Evolutionary conservation across 2,797 vertebrate species (phyloP).

Genomic region (Forpus xanthops): DNA sequence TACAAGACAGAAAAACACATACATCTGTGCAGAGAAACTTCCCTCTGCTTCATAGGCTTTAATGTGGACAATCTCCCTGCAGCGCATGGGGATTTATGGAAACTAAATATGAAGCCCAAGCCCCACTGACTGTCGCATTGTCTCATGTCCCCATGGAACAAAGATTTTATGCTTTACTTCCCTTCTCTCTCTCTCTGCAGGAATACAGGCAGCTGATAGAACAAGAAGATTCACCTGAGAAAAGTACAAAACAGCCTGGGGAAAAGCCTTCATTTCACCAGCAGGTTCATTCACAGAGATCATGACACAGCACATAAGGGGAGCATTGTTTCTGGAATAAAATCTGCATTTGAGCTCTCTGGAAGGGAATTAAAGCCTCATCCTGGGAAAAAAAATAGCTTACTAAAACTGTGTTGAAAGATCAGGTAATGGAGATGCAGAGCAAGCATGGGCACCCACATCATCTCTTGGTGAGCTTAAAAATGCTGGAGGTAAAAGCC

Average conservation of each 20-base stretch:
- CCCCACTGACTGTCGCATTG: background rate
- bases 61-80: background rate
- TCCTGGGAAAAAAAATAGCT: constrained; percentile 65
- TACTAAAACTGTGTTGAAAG: constrained; percentile 80
- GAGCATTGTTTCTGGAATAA: constrained; percentile 65
- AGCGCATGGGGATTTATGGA: background rate
- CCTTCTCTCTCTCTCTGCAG: background rate
- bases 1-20: background rate
- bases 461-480: background rate
- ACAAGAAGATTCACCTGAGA: constrained; percentile 38
- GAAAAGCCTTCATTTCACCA: constrained; percentile 50
- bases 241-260: constrained; percentile 1
- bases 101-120: background rate
- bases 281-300: constrained; percentile 44
- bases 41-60: background rate
- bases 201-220: background rate
- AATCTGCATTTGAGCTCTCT: constrained; percentile 63
- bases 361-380: constrained; percentile 61
- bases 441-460: background rate
- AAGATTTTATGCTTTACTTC: background rate
- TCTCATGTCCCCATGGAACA: background rate
- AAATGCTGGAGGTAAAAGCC: background rate
- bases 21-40: background rate
- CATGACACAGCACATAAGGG: constrained; percentile 31
- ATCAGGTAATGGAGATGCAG: constrained; percentile 59